Evolutionary conservation across 2,113 vertebrate species (phyloP).

Genomic region (Mesoclemmys tuberculata): DNA sequence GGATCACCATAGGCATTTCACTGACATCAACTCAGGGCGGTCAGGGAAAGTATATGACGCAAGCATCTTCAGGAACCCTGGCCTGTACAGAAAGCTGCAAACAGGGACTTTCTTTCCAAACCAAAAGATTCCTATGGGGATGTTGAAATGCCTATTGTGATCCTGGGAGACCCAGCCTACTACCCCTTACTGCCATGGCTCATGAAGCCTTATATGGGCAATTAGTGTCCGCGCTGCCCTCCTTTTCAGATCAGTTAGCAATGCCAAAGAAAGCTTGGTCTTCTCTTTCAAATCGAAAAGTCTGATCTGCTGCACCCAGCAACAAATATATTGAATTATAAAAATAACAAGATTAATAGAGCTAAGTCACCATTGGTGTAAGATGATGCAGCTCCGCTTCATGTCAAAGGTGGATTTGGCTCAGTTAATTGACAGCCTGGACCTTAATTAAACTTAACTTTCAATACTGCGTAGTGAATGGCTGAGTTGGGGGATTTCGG

Average conservation of each 20-base stretch:
- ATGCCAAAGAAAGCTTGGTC: rapidly evolving
- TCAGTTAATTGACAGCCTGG: conserved; percentile 48
- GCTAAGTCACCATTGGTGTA: conserved; percentile 68
- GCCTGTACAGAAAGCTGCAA: too few relatives aligned
- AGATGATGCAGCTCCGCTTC: conserved; percentile 70
- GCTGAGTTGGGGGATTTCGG: rapidly evolving
- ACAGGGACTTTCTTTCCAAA: too few relatives aligned
- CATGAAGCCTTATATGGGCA: too few relatives aligned
- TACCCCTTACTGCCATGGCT: too few relatives aligned
- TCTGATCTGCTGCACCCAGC: conserved; percentile 38
- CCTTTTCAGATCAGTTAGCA: neutral
- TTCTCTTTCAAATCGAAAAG: neutral
- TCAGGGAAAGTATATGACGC: too few relatives aligned
- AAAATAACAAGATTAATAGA: conserved; percentile 49
- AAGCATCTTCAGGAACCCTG: too few relatives aligned
- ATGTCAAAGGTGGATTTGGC: conserved; percentile 70
- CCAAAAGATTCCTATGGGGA: too few relatives aligned
- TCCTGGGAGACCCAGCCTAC: too few relatives aligned
- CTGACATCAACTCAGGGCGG: too few relatives aligned
- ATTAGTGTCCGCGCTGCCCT: rapidly evolving
- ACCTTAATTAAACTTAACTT: conserved; percentile 59
- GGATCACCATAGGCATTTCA: too few relatives aligned
- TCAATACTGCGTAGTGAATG: neutral
- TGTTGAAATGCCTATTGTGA: too few relatives aligned
- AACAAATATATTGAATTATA: conserved; percentile 60